Conservation (phyloP, 37 sponge, comb jelly and placozoan species). For the Dysidea cf. avara region DNA sequence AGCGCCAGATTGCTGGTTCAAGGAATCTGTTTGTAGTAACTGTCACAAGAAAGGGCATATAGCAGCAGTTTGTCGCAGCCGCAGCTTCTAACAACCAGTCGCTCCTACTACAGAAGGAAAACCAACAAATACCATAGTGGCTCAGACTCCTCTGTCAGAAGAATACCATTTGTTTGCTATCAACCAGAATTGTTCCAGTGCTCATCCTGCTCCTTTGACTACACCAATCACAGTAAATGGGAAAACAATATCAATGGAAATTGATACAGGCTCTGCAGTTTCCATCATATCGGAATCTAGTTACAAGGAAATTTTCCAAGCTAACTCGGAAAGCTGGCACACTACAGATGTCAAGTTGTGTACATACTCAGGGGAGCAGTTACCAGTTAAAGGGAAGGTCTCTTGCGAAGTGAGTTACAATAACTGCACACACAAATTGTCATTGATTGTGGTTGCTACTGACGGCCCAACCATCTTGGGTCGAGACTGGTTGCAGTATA, state of each 20-base stretch:
- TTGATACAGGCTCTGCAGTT: not conserved
- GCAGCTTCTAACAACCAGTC: too few species aligned
- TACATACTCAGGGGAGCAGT: slow-evolving; percentile 16
- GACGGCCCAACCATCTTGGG: slow-evolving; percentile 41
- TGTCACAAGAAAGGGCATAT: slow-evolving; percentile 54
- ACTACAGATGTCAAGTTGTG: not conserved
- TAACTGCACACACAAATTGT: not conserved
- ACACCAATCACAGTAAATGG: not conserved
- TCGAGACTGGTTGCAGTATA: slow-evolving; percentile 31
- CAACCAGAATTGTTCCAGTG: too few species aligned
- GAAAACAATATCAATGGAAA: not conserved
- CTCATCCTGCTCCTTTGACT: not conserved
- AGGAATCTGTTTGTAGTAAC: slow-evolving; percentile 19
- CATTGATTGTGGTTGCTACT: slow-evolving; percentile 33
- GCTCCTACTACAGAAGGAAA: not conserved
- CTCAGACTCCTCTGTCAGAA: not conserved
- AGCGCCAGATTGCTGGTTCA: slow-evolving; percentile 23
- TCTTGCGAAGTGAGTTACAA: slow-evolving; percentile 8
- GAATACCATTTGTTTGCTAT: not conserved
- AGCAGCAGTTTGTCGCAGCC: slow-evolving; percentile 14
- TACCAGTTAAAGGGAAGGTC: slow-evolving; percentile 11
- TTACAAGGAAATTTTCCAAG: not conserved
- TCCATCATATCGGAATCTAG: not conserved
- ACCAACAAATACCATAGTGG: not conserved
- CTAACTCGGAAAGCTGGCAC: not conserved